Conservation (phyloP, 1,140 invertebrate genomes). For the Caenorhabditis brenneri region DNA sequence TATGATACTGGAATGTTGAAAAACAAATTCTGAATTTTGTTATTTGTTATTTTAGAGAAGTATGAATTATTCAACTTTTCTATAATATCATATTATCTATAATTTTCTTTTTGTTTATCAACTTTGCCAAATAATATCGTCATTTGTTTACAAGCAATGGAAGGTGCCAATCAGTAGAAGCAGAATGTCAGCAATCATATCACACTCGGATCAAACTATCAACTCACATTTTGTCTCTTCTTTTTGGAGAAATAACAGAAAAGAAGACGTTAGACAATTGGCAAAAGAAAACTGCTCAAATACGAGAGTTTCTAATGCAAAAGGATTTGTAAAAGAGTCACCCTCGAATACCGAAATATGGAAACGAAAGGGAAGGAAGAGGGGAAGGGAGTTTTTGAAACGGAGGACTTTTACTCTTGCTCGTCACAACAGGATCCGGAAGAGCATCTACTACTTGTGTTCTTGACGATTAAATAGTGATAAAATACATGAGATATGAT, state of each 20-base stretch:
- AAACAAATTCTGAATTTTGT: too few relatives aligned
- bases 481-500: background rate
- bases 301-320: background rate
- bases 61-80: too few relatives aligned
- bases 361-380: too few relatives aligned
- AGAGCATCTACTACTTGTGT: constrained; percentile 10
- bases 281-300: background rate
- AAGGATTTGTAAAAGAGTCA: constrained; percentile 6
- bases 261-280: background rate
- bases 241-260: background rate
- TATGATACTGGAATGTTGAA: too few relatives aligned
- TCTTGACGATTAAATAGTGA: background rate
- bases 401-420: background rate
- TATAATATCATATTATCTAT: too few relatives aligned
- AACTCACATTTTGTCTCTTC: constrained; percentile 5
- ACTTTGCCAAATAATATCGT: too few relatives aligned
- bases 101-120: too few relatives aligned
- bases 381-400: background rate
- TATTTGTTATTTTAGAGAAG: too few relatives aligned
- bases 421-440: background rate
- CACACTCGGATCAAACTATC: background rate
- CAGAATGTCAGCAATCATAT: background rate
- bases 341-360: background rate
- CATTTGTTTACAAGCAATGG: too few relatives aligned
- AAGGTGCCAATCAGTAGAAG: too few relatives aligned